A percentile compares a stretch with the other conserved stretches of the same genome.
These are phyloP conservation scores for Leucoraja erinaceus DNA, from an alignment of 2,113 vertebrate species.

Conservation along the genomic window DNA sequence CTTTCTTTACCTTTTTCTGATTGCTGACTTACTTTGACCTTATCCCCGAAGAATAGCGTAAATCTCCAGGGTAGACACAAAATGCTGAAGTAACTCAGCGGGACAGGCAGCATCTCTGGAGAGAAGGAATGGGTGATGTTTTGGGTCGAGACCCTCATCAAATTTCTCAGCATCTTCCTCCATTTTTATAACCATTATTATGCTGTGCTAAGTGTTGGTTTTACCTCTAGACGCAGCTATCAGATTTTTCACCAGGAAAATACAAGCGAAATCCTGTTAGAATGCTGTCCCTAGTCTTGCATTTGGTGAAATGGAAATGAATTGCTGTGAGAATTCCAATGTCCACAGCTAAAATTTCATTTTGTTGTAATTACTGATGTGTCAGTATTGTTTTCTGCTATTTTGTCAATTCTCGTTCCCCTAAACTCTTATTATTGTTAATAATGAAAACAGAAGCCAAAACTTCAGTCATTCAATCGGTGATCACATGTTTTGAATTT, in stretches of 20 bases:
- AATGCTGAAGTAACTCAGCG: too few relatives aligned
- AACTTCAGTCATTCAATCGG: background rate
- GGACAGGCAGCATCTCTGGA: too few relatives aligned
- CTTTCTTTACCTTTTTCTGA: background rate
- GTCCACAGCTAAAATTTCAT: too few relatives aligned
- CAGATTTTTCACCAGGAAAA: background rate
- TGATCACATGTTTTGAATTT: background rate
- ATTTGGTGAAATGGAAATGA: too few relatives aligned
- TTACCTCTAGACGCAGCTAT: background rate
- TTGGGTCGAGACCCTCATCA: background rate
- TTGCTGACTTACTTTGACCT: background rate
- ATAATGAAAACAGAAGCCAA: background rate
- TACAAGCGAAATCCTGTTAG: background rate
- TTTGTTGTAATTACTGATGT: background rate
- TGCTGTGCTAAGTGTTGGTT: background rate
- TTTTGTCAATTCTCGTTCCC: background rate
- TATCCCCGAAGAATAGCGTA: background rate
- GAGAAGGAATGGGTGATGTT: too few relatives aligned
- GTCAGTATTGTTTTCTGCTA: background rate
- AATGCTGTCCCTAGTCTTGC: background rate
- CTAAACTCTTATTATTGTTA: background rate
- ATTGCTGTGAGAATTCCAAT: too few relatives aligned
- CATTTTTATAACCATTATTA: background rate
- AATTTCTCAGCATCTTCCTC: background rate
- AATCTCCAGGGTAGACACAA: background rate